Evolutionary conservation across 2,888 invertebrate species (phyloP), one percentile per base, ranked within the genome.

Genomic region (Cantharis nigra): DNA sequence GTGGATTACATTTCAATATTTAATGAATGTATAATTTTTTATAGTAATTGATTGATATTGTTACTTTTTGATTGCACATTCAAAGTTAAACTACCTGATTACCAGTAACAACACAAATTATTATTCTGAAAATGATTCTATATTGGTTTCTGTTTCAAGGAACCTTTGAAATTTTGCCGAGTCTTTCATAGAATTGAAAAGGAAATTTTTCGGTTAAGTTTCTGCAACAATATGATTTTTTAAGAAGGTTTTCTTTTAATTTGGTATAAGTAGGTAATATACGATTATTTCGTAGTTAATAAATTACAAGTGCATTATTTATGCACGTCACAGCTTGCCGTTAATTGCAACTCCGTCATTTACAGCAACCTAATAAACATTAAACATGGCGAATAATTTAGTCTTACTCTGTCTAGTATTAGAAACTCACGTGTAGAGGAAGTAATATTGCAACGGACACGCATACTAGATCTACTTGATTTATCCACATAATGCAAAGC

Each of bases 311-410:
- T 85, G 84, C 85, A 86, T 86, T 85, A 87, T 87, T 87, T 87
- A 87, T 87, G 86, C 87, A 86, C 86, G 86, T 87, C 87, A 86
- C 86, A 84, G 85, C 79, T 84, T 85, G 86, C 85, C 83, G 87
- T 87, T 87, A 87, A 87, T 87, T 87, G 86, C 86, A 84, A 83
- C 86, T 85, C 86, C 86, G 87, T 87, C 87, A 88, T 87, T 86
- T 84, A 86, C 87, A 87, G 86, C 85, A 84, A 85, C 85, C 87
- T 87, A 87, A 87, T 87, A 87, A 87, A 87, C 87, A 87, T 87
- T 87, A 87, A 87, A 87, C 87, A 87, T 86, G 85, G 85, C 85
- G 86, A 86, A 87, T 87, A 87, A 87, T 87, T 87, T 86, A 87
- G 87, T 87, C 87, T 87, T 87, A 87, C 85, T 84, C 85, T 85